These are phyloP conservation scores for Alloplasta piceator DNA, from an alignment of 2,888 invertebrate genomes.

Conservation along the genomic window DNA sequence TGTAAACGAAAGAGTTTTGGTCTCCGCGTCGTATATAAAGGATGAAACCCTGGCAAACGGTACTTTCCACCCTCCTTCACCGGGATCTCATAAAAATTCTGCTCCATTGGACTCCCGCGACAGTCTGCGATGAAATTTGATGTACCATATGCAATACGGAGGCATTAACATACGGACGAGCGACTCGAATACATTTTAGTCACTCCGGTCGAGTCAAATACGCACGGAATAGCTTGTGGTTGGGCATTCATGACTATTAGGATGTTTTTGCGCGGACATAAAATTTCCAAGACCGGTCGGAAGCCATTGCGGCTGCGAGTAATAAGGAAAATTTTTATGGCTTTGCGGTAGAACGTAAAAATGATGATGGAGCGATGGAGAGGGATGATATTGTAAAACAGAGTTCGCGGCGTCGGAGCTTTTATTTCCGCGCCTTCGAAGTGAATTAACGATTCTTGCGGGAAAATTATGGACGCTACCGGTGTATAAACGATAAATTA, in stretches of 20 bases:
- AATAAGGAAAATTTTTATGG: neutral
- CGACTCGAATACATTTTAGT: neutral
- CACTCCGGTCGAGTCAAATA: neutral
- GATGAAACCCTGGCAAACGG: neutral
- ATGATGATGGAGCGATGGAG: neutral
- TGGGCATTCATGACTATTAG: neutral
- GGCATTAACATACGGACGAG: conserved; percentile 9
- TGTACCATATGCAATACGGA: conserved; percentile 7
- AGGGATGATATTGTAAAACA: neutral
- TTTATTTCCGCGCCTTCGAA: neutral
- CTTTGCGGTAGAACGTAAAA: neutral
- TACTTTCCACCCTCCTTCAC: conserved; percentile 29
- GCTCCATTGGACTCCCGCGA: conserved; percentile 7
- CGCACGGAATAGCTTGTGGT: neutral
- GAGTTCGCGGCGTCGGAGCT: neutral
- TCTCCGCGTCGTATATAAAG: conserved; percentile 15
- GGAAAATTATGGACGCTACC: too few species aligned
- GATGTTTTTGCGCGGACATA: neutral
- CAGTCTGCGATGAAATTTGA: conserved; percentile 19
- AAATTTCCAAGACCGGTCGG: neutral
- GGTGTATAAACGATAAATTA: too few species aligned
- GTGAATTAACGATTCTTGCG: too few species aligned
- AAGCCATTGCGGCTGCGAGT: neutral
- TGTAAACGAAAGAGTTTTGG: conserved; percentile 42
- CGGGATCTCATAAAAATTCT: conserved; percentile 23